phyloP scores from a whole-genome alignment of 2,797 vertebrate species.

The Esox lucius region DNA sequence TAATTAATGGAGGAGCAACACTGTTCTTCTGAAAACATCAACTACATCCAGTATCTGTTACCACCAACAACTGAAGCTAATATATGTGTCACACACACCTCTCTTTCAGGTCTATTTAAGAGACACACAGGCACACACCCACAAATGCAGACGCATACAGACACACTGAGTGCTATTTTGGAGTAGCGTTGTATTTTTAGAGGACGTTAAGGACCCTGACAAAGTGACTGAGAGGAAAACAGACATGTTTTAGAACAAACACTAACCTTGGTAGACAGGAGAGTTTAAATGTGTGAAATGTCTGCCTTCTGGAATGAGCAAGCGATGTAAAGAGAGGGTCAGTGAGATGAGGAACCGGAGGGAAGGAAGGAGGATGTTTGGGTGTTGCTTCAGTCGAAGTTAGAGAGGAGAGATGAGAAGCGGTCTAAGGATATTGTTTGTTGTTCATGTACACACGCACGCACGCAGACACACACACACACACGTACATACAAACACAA shows the following conservation, averaged over 20 bases:
- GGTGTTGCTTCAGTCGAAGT: constrained; percentile 27
- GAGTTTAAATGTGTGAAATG: constrained; percentile 51
- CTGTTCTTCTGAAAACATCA: constrained; percentile 51
- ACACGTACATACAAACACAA: not conserved
- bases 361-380: constrained; percentile 32
- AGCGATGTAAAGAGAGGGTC: not conserved
- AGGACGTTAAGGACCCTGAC: constrained; percentile 59
- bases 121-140: constrained; percentile 11
- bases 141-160: not conserved
- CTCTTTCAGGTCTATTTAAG: constrained; percentile 66
- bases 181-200: constrained; percentile 63
- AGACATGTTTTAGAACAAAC: constrained; percentile 53
- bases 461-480: not conserved
- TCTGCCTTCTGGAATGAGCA: constrained; percentile 35
- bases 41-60: constrained; percentile 34
- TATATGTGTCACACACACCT: constrained; percentile 52
- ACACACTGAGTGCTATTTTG: not conserved
- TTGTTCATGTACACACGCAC: not conserved
- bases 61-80: constrained; percentile 29
- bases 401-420: constrained; percentile 26
- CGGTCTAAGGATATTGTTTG: constrained; percentile 15
- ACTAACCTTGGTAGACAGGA: constrained; percentile 39
- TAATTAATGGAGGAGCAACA: not conserved
- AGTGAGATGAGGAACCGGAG: not conserved
- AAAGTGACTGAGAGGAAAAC: constrained; percentile 33